Percentiles rank a stretch among this genome's conserved stretches.
These are phyloP conservation scores for Drosophila yooni DNA, from an alignment of 2,888 invertebrate genomes.

Conservation along the genomic window DNA sequence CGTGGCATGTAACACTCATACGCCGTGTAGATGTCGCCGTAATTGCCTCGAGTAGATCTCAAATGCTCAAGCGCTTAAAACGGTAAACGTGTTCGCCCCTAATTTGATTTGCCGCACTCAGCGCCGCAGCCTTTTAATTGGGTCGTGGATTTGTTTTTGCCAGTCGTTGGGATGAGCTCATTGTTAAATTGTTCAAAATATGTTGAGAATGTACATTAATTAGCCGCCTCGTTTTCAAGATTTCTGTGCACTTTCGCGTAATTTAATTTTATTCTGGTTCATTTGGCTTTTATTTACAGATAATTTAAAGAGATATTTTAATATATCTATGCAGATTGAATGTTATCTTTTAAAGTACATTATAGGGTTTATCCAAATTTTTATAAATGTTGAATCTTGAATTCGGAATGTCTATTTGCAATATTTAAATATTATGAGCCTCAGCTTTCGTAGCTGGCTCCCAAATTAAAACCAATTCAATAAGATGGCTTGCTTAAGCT, in stretches of 20 bases:
- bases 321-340: neutral
- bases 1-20: conserved; percentile 29
- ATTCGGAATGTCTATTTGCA: neutral
- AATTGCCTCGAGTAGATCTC: conserved; percentile 54
- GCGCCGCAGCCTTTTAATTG: conserved; percentile 27
- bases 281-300: conserved; percentile 6
- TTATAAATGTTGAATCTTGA: accelerated
- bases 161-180: conserved; percentile 64
- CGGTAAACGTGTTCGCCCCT: conserved; percentile 73
- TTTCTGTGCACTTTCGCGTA: conserved; percentile 24
- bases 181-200: conserved; percentile 51
- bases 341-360: neutral
- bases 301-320: neutral
- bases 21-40: conserved; percentile 31
- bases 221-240: conserved; percentile 30
- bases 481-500: neutral
- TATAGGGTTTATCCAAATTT: too few species aligned
- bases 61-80: conserved; percentile 45
- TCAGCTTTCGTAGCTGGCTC: neutral
- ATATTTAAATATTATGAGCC: neutral
- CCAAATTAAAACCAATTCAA: neutral
- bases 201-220: conserved; percentile 58
- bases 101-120: conserved; percentile 67
- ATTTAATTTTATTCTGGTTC: conserved; percentile 1
- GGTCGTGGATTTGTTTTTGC: conserved; percentile 25